Base-by-base conservation (phyloP, 2,888 invertebrate genomes). In the Morpho achilles region DNA sequence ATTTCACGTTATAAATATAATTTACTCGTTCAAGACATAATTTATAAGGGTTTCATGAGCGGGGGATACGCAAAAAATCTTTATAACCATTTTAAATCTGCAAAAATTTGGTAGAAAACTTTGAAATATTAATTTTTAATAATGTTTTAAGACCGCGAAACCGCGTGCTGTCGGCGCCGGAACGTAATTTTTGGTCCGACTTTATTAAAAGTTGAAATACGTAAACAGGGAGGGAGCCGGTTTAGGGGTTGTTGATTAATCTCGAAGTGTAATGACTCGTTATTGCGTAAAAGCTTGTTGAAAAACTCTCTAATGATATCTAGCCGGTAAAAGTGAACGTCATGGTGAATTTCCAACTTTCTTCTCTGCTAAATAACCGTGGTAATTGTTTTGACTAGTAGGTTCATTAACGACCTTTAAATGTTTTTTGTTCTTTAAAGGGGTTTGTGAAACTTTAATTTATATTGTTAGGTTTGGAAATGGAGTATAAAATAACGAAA, bases 161-260 rank as follows among this genome's bases (percentile, higher is more conserved):
- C 59, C 59, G 59, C 58, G 61, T 56, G 63, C 59, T 55, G 61
- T 53, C 63, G 59, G 59, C 61, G 53, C 63, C 63, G 58, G 65
- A 64, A 67, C 67, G 67, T 69, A 64, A 76, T 73, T 74, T 75
- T 73, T 61, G 69, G 67, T 57, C 67, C 66, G 65, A 80, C 76
- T 85, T 84, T 82, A 84, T 82, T 80, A 82, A 84, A 87, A 86
- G 80, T 84, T 82, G 73, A 79, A 79, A 60, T 65, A 56, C 50
- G 46, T 47, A 42, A 22, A 42, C 47, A 54, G 54, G 22, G 54
- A n/a, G 16, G 54, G 41, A 54, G 42, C 41, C 9, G 40, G 44
- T 32, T 5, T 5, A 10, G 54, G 47, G 48, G 0, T 43, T 23
- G n/a, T 5, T 7, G 39, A 41, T 10, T 7, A 9, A 51, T 10